These are phyloP conservation scores for Hymenopus coronatus DNA, from an alignment of 2,888 invertebrate genomes.

Conservation along the genomic window DNA sequence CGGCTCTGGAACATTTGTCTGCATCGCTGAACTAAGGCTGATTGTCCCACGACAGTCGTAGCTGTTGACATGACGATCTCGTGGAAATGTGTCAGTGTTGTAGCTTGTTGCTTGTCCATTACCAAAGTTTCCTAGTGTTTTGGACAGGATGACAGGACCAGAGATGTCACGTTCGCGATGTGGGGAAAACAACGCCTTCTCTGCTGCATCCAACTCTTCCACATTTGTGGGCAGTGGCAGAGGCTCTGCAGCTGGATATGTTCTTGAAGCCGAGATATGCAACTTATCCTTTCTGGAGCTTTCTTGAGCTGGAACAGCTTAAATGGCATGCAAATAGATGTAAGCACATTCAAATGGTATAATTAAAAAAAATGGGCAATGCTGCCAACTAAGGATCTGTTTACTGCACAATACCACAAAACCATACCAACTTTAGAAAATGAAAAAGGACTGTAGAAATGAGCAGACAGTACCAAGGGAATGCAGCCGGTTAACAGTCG, in stretches of 20 bases:
- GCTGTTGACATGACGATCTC: conserved; percentile 60
- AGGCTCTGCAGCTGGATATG: conserved; percentile 54
- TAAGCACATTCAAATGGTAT: not conserved
- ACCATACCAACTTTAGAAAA: too few species aligned
- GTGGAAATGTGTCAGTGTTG: conserved; percentile 29
- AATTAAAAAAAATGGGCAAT: too few species aligned
- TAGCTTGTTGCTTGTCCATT: not conserved
- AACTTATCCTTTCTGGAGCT: conserved; percentile 35
- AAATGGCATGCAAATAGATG: not conserved
- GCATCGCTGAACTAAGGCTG: conserved; percentile 68
- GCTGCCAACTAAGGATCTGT: too few species aligned
- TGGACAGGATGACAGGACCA: conserved; percentile 57
- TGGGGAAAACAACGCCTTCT: conserved; percentile 64
- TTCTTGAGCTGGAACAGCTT: not conserved
- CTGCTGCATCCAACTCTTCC: conserved; percentile 61
- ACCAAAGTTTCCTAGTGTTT: conserved; percentile 35
- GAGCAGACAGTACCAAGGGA: too few species aligned
- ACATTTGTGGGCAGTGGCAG: conserved; percentile 61
- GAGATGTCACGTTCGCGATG: conserved; percentile 62
- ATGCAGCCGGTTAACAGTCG: too few species aligned
- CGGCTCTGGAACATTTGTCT: conserved; percentile 71
- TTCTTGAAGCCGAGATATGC: conserved; percentile 51
- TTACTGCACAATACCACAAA: too few species aligned
- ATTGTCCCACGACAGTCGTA: conserved; percentile 68
- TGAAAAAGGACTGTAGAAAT: too few species aligned